A percentile compares a stretch with the other conserved stretches of the same genome.
Evolutionary conservation across 1,140 invertebrate species (phyloP).

Genomic region (Periplaneta americana): DNA sequence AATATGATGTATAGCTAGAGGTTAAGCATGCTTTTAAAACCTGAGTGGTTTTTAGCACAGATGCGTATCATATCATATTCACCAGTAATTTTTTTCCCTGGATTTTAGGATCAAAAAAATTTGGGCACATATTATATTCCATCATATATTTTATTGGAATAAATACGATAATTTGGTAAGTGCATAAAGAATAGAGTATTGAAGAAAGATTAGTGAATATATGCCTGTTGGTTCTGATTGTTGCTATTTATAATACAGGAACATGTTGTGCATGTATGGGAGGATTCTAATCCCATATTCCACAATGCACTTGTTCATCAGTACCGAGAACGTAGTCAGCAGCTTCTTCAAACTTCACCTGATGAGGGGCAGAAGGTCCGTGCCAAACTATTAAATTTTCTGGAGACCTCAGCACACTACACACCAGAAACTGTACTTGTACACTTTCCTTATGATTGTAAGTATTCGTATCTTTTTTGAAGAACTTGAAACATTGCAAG

Average conservation of each 20-base stretch:
- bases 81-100: no score
- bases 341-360: slow-evolving; percentile 36
- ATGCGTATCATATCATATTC: no score
- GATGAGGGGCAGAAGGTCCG: slow-evolving; percentile 56
- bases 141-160: no score
- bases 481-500: neutral
- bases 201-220: no score
- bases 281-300: slow-evolving; percentile 77
- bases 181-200: no score
- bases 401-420: slow-evolving; percentile 79
- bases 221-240: no score
- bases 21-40: no score
- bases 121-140: no score
- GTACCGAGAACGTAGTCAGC: slow-evolving; percentile 65
- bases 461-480: slow-evolving; percentile 17
- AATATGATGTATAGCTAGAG: no score
- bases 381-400: slow-evolving; percentile 76
- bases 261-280: slow-evolving; percentile 86
- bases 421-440: slow-evolving; percentile 81
- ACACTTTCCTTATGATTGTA: slow-evolving; percentile 79
- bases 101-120: no score
- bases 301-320: slow-evolving; percentile 88
- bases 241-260: slow-evolving; percentile 50
- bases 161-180: no score
- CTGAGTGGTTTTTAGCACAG: no score